Percentiles rank a stretch among this genome's conserved stretches.
phyloP scores from a whole-genome alignment of 2,113 vertebrate genomes.

The Proteles cristata region DNA sequence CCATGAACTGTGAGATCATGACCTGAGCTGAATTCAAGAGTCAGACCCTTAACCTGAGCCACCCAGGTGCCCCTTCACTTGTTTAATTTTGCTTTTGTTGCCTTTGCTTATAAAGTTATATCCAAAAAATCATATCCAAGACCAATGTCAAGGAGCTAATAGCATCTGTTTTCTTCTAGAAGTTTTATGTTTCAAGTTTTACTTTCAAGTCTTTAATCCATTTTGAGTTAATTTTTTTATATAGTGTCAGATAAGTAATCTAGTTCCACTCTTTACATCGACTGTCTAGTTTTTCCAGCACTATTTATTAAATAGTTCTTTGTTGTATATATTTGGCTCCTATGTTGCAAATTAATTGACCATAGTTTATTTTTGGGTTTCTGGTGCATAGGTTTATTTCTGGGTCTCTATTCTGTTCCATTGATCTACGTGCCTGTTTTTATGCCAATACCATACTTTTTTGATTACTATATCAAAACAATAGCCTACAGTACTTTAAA shows the following conservation, averaged over 20 bases:
- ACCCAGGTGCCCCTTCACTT: neutral
- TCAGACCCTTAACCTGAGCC: too few relatives aligned
- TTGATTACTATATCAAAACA: neutral
- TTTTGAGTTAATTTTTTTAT: neutral
- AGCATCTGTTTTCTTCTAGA: neutral
- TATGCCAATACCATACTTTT: neutral
- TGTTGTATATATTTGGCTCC: neutral
- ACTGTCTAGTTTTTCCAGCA: neutral
- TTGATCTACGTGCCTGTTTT: neutral
- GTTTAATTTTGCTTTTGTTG: neutral
- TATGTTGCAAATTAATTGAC: neutral
- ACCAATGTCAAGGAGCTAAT: neutral
- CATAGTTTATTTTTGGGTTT: neutral
- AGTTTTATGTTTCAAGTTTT: neutral
- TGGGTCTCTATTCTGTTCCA: neutral
- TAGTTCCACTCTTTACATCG: neutral
- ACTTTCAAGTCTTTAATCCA: neutral
- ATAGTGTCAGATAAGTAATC: neutral
- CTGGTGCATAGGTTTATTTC: neutral
- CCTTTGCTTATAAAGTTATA: neutral
- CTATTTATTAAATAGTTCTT: neutral
- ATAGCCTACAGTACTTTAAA: neutral
- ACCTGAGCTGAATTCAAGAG: too few relatives aligned
- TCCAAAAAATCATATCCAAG: neutral
- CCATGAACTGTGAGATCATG: too few relatives aligned